Evolutionary conservation across 1,140 invertebrate genomes (phyloP).

Genomic region (Drosophila navojoa): DNA sequence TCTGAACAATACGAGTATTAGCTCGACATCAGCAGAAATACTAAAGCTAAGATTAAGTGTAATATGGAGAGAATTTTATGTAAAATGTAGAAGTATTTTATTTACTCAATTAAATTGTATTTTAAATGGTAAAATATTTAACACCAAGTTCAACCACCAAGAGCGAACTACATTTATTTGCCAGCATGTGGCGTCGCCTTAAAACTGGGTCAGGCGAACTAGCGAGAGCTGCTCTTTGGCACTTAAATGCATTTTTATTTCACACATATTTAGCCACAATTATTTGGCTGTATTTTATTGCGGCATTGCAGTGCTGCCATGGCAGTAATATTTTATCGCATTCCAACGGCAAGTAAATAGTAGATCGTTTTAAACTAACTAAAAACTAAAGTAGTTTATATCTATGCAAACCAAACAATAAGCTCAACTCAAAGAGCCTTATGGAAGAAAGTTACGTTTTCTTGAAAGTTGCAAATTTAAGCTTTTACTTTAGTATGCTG

Average conservation of each 20-base stretch:
- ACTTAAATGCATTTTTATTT: conserved; percentile 49
- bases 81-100: conserved; percentile 9
- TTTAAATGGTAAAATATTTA: conserved; percentile 22
- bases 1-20: background rate
- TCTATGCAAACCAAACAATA: too few species aligned
- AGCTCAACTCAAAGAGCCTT: too few species aligned
- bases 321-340: conserved; percentile 1
- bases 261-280: conserved; percentile 37
- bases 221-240: conserved; percentile 11
- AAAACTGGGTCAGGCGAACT: conserved; percentile 36
- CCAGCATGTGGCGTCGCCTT: background rate
- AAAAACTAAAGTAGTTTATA: too few species aligned
- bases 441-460: too few species aligned
- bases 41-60: background rate
- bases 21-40: background rate
- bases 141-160: conserved; percentile 5
- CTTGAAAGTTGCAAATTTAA: too few species aligned
- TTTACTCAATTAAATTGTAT: conserved; percentile 31
- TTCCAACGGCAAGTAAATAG: background rate
- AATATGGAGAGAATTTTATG: background rate
- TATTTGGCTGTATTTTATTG: conserved; percentile 43
- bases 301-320: conserved; percentile 14
- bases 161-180: conserved; percentile 18
- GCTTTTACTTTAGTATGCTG: too few species aligned
- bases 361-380: too few species aligned